Evolutionary conservation across 2,888 invertebrate species (phyloP).

Genomic region (Stenurella melanura): DNA sequence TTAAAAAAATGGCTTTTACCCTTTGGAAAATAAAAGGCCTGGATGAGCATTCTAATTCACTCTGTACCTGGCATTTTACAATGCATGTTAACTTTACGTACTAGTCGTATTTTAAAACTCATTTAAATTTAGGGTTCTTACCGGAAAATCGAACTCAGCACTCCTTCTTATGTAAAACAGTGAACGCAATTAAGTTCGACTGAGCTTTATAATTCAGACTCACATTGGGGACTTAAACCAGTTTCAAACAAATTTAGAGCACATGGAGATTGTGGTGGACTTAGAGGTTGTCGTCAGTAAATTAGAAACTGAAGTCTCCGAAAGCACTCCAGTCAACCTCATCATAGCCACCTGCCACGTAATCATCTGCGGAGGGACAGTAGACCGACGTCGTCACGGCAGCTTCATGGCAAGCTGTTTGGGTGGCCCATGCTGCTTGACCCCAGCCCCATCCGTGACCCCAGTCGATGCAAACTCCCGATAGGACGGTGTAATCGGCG

Average conservation of each 20-base stretch:
- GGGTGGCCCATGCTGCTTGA: slow-evolving; percentile 67
- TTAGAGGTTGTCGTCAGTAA: not conserved
- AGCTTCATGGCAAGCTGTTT: slow-evolving; percentile 78
- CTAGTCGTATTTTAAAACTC: not conserved
- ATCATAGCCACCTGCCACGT: slow-evolving; percentile 79
- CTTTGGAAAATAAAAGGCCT: no score
- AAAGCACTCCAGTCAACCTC: slow-evolving; percentile 79
- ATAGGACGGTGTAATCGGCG: slow-evolving; percentile 69
- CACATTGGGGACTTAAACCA: not conserved
- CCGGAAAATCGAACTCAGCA: not conserved
- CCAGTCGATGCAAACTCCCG: slow-evolving; percentile 75
- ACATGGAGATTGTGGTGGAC: not conserved
- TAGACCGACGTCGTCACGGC: slow-evolving; percentile 76
- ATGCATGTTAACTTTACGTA: not conserved
- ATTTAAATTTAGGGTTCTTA: not conserved
- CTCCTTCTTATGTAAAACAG: not conserved
- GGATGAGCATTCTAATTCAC: no score
- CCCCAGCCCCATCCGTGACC: slow-evolving; percentile 88
- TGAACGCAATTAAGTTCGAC: slow-evolving; percentile 5
- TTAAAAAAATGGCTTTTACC: no score
- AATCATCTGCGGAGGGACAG: slow-evolving; percentile 73
- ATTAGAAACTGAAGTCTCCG: slow-evolving; percentile 74
- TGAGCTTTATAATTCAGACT: slow-evolving; percentile 21
- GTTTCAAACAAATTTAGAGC: not conserved
- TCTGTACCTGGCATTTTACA: not conserved